These are phyloP conservation scores for Heliconius ismenius DNA, from an alignment of 2,888 invertebrate genomes.

Conservation along the genomic window DNA sequence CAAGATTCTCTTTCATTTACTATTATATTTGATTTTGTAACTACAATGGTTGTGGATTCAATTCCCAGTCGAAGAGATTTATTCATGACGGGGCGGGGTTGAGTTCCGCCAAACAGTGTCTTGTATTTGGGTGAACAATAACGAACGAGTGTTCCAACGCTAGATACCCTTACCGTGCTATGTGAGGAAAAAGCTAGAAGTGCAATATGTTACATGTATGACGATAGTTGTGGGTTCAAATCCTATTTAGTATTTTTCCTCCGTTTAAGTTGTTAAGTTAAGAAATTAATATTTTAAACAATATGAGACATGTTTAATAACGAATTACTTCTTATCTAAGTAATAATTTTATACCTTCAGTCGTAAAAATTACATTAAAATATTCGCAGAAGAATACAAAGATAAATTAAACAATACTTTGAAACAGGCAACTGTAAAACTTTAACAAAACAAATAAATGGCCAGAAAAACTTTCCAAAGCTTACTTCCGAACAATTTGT, in stretches of 20 bases:
- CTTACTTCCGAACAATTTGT: conserved; percentile 21
- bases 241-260: not conserved
- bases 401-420: conserved; percentile 2
- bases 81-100: not conserved
- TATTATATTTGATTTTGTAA: not conserved
- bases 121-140: not conserved
- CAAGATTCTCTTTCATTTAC: conserved; percentile 24
- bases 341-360: no score
- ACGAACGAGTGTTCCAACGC: not conserved
- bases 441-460: conserved; percentile 1
- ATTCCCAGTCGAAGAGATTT: not conserved
- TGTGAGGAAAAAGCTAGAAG: not conserved
- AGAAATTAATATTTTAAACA: no score
- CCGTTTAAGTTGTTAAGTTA: not conserved
- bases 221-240: not conserved
- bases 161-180: not conserved
- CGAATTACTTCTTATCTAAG: no score
- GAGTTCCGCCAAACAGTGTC: not conserved
- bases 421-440: not conserved
- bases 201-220: not conserved
- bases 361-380: not conserved
- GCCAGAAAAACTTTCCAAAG: not conserved
- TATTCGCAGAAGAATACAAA: not conserved
- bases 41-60: not conserved
- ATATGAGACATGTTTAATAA: no score